phyloP scores from a whole-genome alignment of 2,888 invertebrate species.

The Panzeria rudis region DNA sequence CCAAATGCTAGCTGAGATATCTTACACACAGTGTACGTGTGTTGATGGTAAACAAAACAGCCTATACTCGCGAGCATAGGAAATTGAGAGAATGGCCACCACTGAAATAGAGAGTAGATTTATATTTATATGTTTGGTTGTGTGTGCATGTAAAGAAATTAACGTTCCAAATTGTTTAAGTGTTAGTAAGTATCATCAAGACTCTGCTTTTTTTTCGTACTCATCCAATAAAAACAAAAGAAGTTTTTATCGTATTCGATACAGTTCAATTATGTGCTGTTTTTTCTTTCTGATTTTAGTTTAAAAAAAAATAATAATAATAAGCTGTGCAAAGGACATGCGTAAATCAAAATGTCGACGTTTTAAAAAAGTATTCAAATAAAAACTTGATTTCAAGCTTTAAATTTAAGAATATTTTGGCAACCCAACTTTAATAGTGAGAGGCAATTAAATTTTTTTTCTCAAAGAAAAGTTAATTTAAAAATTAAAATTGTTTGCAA shows the following conservation, averaged over 20 bases:
- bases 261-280: conserved; percentile 68
- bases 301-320: neutral
- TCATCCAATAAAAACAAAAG: conserved; percentile 72
- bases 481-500: too few relatives aligned
- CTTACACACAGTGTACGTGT: too few relatives aligned
- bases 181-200: conserved; percentile 62
- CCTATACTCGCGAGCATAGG: too few relatives aligned
- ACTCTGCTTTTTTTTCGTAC: conserved; percentile 31
- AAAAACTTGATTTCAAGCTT: conserved; percentile 33
- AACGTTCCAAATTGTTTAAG: conserved; percentile 65
- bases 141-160: conserved; percentile 30
- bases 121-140: neutral
- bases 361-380: conserved; percentile 6
- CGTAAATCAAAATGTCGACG: conserved; percentile 54
- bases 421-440: conserved; percentile 2
- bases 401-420: neutral
- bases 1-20: too few relatives aligned
- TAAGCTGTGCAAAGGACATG: conserved; percentile 58
- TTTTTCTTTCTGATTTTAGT: neutral
- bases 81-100: too few relatives aligned
- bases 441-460: neutral
- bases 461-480: too few relatives aligned
- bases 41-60: too few relatives aligned
- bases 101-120: conserved; percentile 9
- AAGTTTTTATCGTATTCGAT: conserved; percentile 70